Base-by-base conservation (phyloP, 2,888 invertebrate genomes). In the Clistopyga incitator region DNA sequence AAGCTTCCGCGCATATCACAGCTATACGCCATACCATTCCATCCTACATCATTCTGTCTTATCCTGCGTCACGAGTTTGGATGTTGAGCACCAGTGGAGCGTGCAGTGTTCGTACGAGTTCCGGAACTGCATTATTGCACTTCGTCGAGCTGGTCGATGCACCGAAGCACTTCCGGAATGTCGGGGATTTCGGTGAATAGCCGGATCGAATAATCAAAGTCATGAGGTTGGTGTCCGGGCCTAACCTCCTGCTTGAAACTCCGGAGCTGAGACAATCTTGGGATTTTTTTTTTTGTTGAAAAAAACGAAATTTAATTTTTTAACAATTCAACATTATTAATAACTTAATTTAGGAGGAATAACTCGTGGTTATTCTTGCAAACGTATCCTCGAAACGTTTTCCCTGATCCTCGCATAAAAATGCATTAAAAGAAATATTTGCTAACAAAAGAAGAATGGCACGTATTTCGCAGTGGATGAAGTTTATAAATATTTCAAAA, bases 101-200 rank as follows among this genome's bases (percentile, higher is more conserved):
- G 54, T 52, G 67, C 61, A 23, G 29, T 15, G 34, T 15, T 11
- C 68, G 42, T 61, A 68, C 61, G 74, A 74, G 68, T 74, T 59
- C 75, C 82, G 82, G 78, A 78, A 82, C 70, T 75, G 64, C 74
- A 78, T 82, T 78, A 70, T 25, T 47, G 70, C 65, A 75, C 65
- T 75, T 78, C 47, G 59, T 18, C 45, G 70, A 61, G 70, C 70
- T 6, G 65, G 38, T 29, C 25, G 38, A 65, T 38, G 20, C 13
- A 11, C 20, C 42, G 20, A 20, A 20, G 20, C 23, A 23, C 65
- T 65, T 38, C 42, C 65, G 65, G n/a, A 45, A 45, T 59, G 29
- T 59, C 45, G 11, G 25, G 18, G 42, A 23, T 23, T 38, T 23
- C 20, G 2, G 23, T 10, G 11, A 65, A 13, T 15, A 13, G 34